A percentile compares a stretch with the other conserved stretches of the same genome.
phyloP scores from a whole-genome alignment of 1,140 invertebrate genomes.

The Reticulitermes speratus region DNA sequence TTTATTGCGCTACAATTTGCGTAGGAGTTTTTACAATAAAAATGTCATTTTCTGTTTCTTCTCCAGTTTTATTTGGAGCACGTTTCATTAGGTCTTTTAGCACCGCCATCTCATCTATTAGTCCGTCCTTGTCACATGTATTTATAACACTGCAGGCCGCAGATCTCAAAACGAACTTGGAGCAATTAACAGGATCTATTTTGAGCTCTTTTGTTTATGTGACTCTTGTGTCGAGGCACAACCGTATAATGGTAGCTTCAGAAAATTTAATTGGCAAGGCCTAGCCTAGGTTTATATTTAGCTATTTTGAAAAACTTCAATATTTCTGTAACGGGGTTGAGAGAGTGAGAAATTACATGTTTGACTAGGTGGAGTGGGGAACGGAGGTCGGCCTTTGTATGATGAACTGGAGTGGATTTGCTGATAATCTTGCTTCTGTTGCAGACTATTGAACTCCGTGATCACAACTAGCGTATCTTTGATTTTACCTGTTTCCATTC shows the following conservation, averaged over 20 bases:
- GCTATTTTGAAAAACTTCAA: not conserved
- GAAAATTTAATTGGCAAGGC: not conserved
- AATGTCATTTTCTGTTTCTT: too few relatives aligned
- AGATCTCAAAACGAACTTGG: not conserved
- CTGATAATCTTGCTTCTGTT: not conserved
- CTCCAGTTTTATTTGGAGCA: not conserved
- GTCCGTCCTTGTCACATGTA: not conserved
- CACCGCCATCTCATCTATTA: not conserved
- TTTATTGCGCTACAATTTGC: too few relatives aligned
- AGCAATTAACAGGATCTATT: not conserved
- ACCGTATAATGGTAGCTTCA: not conserved
- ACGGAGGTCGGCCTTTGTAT: too few relatives aligned
- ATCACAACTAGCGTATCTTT: not conserved
- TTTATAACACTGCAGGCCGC: not conserved
- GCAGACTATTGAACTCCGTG: too few relatives aligned
- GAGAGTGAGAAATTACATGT: too few relatives aligned
- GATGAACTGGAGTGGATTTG: not conserved
- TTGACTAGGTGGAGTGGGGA: not conserved
- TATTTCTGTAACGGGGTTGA: too few relatives aligned
- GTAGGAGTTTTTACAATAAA: too few relatives aligned
- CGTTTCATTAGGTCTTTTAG: constrained; percentile 16
- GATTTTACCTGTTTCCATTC: not conserved
- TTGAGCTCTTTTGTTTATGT: constrained; percentile 12
- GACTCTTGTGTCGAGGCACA: not conserved
- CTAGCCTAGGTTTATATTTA: not conserved